These are phyloP conservation scores for Speoplatyrhinus poulsoni DNA, from an alignment of 2,113 vertebrate species.

Conservation along the genomic window DNA sequence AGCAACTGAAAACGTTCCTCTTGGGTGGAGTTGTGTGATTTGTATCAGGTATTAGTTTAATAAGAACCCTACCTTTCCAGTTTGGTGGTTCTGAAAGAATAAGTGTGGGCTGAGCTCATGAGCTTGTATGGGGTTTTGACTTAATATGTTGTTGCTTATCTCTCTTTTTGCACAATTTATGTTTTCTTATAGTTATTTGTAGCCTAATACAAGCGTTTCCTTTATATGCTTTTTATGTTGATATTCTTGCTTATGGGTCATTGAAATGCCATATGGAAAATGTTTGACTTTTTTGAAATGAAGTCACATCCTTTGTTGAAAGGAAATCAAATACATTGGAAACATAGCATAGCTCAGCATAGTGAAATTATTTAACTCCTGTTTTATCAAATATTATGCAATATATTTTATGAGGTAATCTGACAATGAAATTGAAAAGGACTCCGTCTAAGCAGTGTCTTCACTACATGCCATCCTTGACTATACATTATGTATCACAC, in stretches of 20 bases:
- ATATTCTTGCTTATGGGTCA: neutral
- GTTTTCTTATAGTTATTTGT: constrained; percentile 30
- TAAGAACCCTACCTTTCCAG: constrained; percentile 50
- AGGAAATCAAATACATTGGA: too few relatives aligned
- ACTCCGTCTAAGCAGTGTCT: too few relatives aligned
- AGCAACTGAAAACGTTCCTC: constrained; percentile 44
- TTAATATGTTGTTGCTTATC: constrained; percentile 47
- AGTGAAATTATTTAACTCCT: too few relatives aligned
- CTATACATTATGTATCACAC: too few relatives aligned
- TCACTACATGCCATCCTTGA: too few relatives aligned
- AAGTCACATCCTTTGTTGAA: too few relatives aligned
- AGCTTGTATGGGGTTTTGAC: constrained; percentile 68
- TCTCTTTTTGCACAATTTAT: constrained; percentile 53
- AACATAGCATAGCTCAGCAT: too few relatives aligned
- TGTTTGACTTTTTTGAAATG: too few relatives aligned
- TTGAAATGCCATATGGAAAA: constrained; percentile 6
- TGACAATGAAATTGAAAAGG: too few relatives aligned
- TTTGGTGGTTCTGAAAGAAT: constrained; percentile 39
- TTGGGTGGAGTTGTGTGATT: constrained; percentile 58
- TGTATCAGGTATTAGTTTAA: constrained; percentile 52
- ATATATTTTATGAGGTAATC: too few relatives aligned
- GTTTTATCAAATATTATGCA: too few relatives aligned
- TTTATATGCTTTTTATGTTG: constrained; percentile 14
- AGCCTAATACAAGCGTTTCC: constrained; percentile 18
- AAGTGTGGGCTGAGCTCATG: constrained; percentile 53